A percentile compares a stretch with the other conserved stretches of the same genome.
These are phyloP conservation scores for Brachyptera risi DNA, from an alignment of 2,888 invertebrate genomes.

Conservation along the genomic window DNA sequence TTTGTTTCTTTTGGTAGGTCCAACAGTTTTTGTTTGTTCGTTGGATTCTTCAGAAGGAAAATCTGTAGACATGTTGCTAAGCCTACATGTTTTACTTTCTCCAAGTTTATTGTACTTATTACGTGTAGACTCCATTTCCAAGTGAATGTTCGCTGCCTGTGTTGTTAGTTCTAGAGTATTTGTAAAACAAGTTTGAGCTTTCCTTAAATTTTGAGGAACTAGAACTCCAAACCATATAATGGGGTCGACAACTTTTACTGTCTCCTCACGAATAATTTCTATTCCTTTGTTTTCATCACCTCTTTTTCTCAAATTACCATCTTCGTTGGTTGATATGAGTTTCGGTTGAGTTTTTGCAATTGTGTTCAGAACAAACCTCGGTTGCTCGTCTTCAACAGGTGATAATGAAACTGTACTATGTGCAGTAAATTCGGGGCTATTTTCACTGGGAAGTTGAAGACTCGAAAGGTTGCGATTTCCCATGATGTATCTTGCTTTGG, in stretches of 20 bases:
- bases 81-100: too few species aligned
- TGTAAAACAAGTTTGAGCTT: constrained; percentile 69
- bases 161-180: constrained; percentile 62
- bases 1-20: not conserved
- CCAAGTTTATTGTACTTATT: constrained; percentile 7
- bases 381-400: constrained; percentile 6
- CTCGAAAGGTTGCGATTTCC: constrained; percentile 68
- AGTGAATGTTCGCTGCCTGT: constrained; percentile 66
- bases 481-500: constrained; percentile 74
- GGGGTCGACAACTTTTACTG: constrained; percentile 53
- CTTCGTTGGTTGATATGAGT: not conserved
- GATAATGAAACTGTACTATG: constrained; percentile 40
- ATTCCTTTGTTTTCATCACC: not conserved
- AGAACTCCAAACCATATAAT: constrained; percentile 84
- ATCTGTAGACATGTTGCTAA: too few species aligned
- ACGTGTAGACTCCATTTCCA: constrained; percentile 48
- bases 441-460: constrained; percentile 66
- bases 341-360: too few species aligned
- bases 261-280: too few species aligned
- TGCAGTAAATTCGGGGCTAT: constrained; percentile 50
- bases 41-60: too few species aligned
- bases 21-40: not conserved
- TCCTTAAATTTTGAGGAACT: constrained; percentile 72
- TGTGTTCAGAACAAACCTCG: constrained; percentile 16
- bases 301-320: constrained; percentile 3